Percentiles rank a stretch among this genome's conserved stretches.
phyloP scores from a whole-genome alignment of 2,797 vertebrate genomes.

The Lutra lutra region DNA sequence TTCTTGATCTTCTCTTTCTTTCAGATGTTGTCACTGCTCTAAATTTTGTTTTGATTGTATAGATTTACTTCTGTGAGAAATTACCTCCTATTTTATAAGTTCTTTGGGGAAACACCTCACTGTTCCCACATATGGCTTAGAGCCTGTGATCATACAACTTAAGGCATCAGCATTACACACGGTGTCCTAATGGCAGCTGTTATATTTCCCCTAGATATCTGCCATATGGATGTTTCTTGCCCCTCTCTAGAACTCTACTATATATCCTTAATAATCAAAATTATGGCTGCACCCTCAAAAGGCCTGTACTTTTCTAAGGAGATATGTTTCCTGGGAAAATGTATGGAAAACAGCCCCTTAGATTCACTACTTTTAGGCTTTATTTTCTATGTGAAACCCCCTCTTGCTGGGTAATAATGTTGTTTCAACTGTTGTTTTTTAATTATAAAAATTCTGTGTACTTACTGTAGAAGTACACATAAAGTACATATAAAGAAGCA shows the following conservation, averaged over 20 bases:
- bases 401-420: neutral
- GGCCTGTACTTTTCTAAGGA: neutral
- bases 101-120: neutral
- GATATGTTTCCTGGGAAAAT: neutral
- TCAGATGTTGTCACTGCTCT: neutral
- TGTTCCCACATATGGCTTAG: neutral
- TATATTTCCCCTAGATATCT: neutral
- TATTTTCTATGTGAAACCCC: neutral
- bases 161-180: neutral
- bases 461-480: neutral
- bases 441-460: neutral
- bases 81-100: neutral
- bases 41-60: slow-evolving; percentile 14
- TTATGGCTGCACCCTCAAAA: neutral
- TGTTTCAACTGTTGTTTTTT: neutral
- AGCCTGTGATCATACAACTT: neutral
- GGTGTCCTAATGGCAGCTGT: neutral
- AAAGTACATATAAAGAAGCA: neutral
- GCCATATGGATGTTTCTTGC: neutral
- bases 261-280: neutral
- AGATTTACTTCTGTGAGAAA: slow-evolving; percentile 40
- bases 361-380: slow-evolving; percentile 3
- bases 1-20: neutral
- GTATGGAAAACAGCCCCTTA: neutral
- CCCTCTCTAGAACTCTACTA: neutral